Evolutionary conservation across 1,140 invertebrate species (phyloP), one percentile per base, ranked within the genome.

Genomic region (Battus philenor): DNA sequence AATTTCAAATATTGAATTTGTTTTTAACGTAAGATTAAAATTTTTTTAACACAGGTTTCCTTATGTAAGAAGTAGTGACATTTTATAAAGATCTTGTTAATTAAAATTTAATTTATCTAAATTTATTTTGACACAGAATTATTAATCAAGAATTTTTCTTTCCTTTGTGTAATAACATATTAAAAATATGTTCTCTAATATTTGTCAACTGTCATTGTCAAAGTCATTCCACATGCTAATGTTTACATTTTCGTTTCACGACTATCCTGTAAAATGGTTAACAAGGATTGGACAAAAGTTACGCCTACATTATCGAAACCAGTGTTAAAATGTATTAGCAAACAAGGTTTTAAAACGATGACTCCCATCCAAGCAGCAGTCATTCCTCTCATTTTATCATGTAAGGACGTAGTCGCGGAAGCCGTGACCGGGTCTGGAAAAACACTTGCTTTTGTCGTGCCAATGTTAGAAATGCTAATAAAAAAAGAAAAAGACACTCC

Each of bases 341-440:
- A 79, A 43, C 78, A 81, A 36, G 68, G 69, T 9, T 85, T 82
- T 38, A 63, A 59, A 26, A 41, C 51, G 7, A 81, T 82, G 77
- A 85, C 78, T 10, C 78, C 81, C 1, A 80, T 83, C 12, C 87
- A 97, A 89, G 93, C 94, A 11, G 93, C 95, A 2, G 93, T 94
- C 50, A 98, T 99, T 68, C 97, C 97, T n/a, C 79, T 97, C 29
- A 88, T 99, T 43, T 68, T 98, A 10, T 91, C 90, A 17, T 93
- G 94, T 47, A 98, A 98, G 87, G 97, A 99, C 89, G 95, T 99
- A n/a, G 95, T 94, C 2, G 97, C 93, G 3, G 97, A 99, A 87
- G 97, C 97, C 16, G 95, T 98, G 0, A 99, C 97, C 11, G 97
- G 97, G 1, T 98, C 96, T 71, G 97, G 97, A 0, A 99, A 99